Evolutionary conservation across 2,797 vertebrate genomes (phyloP).

Genomic region (Notolabrus celidotus): DNA sequence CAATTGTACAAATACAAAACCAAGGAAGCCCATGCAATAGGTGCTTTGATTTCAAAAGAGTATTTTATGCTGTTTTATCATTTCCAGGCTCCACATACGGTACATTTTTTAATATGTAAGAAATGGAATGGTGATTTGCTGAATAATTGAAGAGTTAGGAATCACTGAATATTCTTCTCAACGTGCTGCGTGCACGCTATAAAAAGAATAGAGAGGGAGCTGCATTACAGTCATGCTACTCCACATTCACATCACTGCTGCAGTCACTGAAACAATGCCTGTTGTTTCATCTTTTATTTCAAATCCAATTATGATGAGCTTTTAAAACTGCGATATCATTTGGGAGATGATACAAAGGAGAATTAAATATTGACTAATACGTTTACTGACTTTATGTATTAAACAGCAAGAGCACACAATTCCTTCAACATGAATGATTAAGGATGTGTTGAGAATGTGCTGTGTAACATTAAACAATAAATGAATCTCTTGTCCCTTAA

Average conservation of each 20-base stretch:
- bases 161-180: conserved; percentile 81
- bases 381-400: conserved; percentile 44
- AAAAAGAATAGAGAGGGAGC: conserved; percentile 78
- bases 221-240: conserved; percentile 50
- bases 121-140: conserved; percentile 80
- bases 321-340: conserved; percentile 8
- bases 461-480: conserved; percentile 74
- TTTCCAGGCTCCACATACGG: conserved; percentile 76
- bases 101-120: conserved; percentile 82
- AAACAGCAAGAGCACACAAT: conserved; percentile 46
- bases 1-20: conserved; percentile 81
- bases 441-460: conserved; percentile 57
- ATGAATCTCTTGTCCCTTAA: conserved; percentile 76
- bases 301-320: conserved; percentile 13
- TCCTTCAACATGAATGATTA: conserved; percentile 70
- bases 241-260: conserved; percentile 34
- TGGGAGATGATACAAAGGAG: conserved; percentile 35
- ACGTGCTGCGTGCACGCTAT: conserved; percentile 63
- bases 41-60: conserved; percentile 84
- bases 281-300: conserved; percentile 20
- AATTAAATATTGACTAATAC: conserved; percentile 45
- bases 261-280: conserved; percentile 55
- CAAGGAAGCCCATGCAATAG: conserved; percentile 81
- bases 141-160: conserved; percentile 83
- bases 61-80: conserved; percentile 87